A percentile compares a stretch with the other conserved stretches of the same genome.
These are phyloP conservation scores for Mus pahari DNA, from an alignment of 2,113 vertebrate species.

Conservation along the genomic window DNA sequence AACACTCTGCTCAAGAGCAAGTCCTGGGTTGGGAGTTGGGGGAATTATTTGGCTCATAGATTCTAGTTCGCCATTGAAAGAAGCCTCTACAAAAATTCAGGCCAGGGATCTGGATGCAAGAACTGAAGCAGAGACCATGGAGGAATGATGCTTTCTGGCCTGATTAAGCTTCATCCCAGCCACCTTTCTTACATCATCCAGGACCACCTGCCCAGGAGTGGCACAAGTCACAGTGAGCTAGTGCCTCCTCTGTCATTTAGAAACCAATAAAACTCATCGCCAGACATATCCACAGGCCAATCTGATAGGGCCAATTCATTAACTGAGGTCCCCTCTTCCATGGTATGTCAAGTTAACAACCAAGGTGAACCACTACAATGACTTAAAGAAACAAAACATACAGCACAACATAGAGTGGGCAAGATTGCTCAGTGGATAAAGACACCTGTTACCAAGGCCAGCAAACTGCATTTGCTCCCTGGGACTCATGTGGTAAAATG, in stretches of 20 bases:
- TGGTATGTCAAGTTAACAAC: not conserved
- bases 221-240: not conserved
- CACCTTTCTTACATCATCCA: not conserved
- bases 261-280: not conserved
- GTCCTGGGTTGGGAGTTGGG: too few species aligned
- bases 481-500: not conserved
- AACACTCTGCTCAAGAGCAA: not conserved
- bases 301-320: not conserved
- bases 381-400: conserved; percentile 14
- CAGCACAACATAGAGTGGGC: not conserved
- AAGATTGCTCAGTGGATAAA: not conserved
- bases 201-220: not conserved
- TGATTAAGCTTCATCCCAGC: not conserved
- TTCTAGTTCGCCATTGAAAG: not conserved
- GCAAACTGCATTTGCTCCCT: not conserved
- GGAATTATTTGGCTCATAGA: not conserved
- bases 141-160: not conserved
- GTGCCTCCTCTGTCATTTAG: not conserved
- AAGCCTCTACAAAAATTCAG: not conserved
- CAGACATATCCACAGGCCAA: not conserved
- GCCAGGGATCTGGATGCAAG: not conserved
- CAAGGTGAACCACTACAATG: not conserved
- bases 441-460: not conserved
- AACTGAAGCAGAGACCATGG: not conserved
- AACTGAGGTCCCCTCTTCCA: not conserved